Base-by-base conservation (phyloP, 2,113 vertebrate genomes). In the Nerophis ophidion region DNA sequence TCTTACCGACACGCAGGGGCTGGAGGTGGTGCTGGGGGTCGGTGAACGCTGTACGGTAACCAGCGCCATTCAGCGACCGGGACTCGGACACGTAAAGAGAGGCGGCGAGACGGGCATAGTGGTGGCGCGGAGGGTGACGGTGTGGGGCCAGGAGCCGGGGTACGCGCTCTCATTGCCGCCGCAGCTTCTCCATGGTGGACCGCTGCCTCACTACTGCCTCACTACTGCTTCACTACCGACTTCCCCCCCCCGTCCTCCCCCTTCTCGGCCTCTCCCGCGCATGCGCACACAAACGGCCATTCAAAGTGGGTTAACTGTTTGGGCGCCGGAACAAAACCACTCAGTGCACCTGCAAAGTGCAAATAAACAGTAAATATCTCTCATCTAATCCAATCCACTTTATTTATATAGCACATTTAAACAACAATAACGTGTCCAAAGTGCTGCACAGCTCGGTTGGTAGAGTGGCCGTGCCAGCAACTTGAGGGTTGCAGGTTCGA, bases 21-120 rank as follows among this genome's bases (percentile, higher is more conserved):
- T 96, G 90, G 93, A 96, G 89, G 91, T 94, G 89, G 93, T 93
- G 90, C 94, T 96, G 86, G 94, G 94, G 88, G 93, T 94, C 80
- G 93, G 93, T 77, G 93, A 94, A 75, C 94, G 91, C 92, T 95
- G 94, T 80, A 95, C 94, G 84, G 93, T 95, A 69, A 95, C 94
- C 86, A 95, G 86, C 93, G 93, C 94, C 93, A 95, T 95, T 91
- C 93, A 93, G 91, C 89, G 81, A 90, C 87, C 85, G 88, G 84
- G 81, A 76, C 83, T 79, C 89, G 81, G 87, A 78, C 81, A 85
- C 80, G 88, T 87, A 89, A 89, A 89, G 81, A 84, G 83, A 88
- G 87, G 86, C 86, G 70, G 72, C 62, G 40, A 86, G 78, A 82
- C 73, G 60, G 80, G 65, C 89, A 90, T 90, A 74, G 63, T 80